Percentiles rank a stretch among this genome's conserved stretches.
These are phyloP conservation scores for Toxonevra muliebris DNA, from an alignment of 2,888 invertebrate species.

Conservation along the genomic window DNA sequence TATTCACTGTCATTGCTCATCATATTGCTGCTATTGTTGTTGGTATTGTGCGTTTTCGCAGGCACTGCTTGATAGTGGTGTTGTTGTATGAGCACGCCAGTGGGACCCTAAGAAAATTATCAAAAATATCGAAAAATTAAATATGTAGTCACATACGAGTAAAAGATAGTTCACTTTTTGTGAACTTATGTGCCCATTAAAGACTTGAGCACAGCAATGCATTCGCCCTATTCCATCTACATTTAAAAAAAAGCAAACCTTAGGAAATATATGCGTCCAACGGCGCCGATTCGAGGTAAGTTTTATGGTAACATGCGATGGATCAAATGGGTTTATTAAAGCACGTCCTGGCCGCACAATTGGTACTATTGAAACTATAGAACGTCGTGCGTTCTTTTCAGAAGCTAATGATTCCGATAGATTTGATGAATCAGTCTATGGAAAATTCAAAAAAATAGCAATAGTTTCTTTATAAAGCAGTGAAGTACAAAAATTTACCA, in stretches of 20 bases:
- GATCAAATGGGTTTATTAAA: conserved; percentile 97
- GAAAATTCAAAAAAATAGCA: conserved; percentile 10
- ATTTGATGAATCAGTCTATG: conserved; percentile 56
- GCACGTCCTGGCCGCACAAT: conserved; percentile 81
- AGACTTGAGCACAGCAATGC: no score
- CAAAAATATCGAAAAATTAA: no score
- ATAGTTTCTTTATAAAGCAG: not conserved
- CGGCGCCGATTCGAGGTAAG: conserved; percentile 92
- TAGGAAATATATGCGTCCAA: conserved; percentile 99
- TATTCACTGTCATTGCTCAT: conserved; percentile 47
- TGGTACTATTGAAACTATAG: conserved; percentile 66
- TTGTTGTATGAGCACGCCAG: conserved; percentile 90
- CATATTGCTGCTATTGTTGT: conserved; percentile 42
- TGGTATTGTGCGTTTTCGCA: conserved; percentile 50
- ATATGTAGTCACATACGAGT: no score
- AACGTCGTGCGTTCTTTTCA: conserved; percentile 59
- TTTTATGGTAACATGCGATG: conserved; percentile 96
- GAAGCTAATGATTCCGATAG: conserved; percentile 62
- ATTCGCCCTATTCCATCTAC: conserved; percentile 16
- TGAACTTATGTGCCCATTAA: no score
- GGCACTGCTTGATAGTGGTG: conserved; percentile 92
- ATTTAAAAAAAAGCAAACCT: conserved; percentile 57
- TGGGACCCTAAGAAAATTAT: conserved; percentile 72
- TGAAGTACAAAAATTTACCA: conserved; percentile 45
- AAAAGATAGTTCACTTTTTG: no score